phyloP scores from a whole-genome alignment of 2,797 vertebrate genomes.

The Macropodus opercularis region DNA sequence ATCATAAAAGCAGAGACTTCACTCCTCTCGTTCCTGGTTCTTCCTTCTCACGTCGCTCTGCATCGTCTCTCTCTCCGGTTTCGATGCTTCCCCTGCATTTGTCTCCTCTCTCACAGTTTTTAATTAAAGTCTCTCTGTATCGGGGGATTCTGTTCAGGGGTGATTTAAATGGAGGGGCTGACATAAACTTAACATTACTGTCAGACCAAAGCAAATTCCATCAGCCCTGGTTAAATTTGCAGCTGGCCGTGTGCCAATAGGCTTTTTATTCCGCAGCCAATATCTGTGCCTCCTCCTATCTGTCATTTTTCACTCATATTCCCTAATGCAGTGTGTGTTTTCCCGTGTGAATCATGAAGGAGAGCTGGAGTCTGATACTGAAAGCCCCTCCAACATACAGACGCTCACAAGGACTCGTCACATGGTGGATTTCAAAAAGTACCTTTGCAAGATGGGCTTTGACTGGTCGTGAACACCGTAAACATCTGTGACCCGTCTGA shows the following conservation, averaged over 20 bases:
- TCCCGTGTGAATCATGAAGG: slow-evolving; percentile 20
- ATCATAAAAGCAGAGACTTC: slow-evolving; percentile 31
- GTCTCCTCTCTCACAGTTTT: slow-evolving; percentile 43
- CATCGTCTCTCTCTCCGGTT: slow-evolving; percentile 14
- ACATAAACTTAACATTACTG: slow-evolving; percentile 74
- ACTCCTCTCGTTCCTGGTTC: slow-evolving; percentile 44
- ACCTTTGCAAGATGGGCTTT: no score
- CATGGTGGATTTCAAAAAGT: no score
- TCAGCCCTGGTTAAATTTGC: slow-evolving; percentile 66
- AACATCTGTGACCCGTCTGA: no score
- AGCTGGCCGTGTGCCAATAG: slow-evolving; percentile 62
- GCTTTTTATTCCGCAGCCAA: slow-evolving; percentile 51
- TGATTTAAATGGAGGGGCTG: slow-evolving; percentile 72
- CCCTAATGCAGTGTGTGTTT: slow-evolving; percentile 5
- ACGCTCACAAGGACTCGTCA: neutral
- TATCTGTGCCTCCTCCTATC: slow-evolving; percentile 46
- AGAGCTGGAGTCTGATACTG: neutral
- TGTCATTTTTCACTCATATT: slow-evolving; percentile 27
- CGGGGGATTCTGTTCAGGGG: slow-evolving; percentile 62
- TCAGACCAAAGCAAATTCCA: slow-evolving; percentile 73
- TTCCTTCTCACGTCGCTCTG: slow-evolving; percentile 28
- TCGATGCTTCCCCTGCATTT: slow-evolving; percentile 34
- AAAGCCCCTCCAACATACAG: neutral
- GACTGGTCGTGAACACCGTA: no score
- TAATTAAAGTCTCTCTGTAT: slow-evolving; percentile 76